Evolutionary conservation across 2,888 invertebrate genomes (phyloP).

Genomic region (Deroplatys truncata): DNA sequence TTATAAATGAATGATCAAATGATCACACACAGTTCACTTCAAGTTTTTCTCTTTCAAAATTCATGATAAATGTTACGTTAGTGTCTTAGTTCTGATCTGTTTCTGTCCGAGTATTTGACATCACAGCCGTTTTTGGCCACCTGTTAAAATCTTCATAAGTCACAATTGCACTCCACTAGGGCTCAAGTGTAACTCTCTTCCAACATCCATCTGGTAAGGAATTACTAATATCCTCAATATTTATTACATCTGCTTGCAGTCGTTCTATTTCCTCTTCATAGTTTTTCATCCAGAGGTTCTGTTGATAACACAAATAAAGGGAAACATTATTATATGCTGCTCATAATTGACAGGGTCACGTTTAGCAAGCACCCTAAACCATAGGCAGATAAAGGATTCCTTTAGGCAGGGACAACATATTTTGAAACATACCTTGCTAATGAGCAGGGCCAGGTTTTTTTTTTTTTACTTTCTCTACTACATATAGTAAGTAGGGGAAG

Average conservation of each 20-base stretch:
- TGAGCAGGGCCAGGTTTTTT: too few relatives aligned
- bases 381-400: too few relatives aligned
- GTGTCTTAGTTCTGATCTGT: too few relatives aligned
- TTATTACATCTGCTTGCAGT: slow-evolving; percentile 71
- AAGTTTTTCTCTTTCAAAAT: too few relatives aligned
- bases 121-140: neutral
- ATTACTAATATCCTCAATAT: slow-evolving; percentile 74
- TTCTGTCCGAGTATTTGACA: neutral
- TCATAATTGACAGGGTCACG: neutral
- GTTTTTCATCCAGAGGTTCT: slow-evolving; percentile 67
- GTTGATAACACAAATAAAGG: slow-evolving; percentile 31
- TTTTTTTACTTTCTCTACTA: too few relatives aligned
- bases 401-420: too few relatives aligned
- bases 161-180: slow-evolving; percentile 40
- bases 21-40: neutral
- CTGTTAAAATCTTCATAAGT: neutral
- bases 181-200: slow-evolving; percentile 72
- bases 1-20: neutral
- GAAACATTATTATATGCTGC: neutral
- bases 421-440: too few relatives aligned
- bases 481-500: too few relatives aligned
- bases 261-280: slow-evolving; percentile 72
- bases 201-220: slow-evolving; percentile 78
- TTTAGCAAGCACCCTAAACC: too few relatives aligned
- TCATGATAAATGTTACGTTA: too few relatives aligned